Evolutionary conservation across 2,113 vertebrate genomes (phyloP).

Genomic region (Glaucomys volans): DNA sequence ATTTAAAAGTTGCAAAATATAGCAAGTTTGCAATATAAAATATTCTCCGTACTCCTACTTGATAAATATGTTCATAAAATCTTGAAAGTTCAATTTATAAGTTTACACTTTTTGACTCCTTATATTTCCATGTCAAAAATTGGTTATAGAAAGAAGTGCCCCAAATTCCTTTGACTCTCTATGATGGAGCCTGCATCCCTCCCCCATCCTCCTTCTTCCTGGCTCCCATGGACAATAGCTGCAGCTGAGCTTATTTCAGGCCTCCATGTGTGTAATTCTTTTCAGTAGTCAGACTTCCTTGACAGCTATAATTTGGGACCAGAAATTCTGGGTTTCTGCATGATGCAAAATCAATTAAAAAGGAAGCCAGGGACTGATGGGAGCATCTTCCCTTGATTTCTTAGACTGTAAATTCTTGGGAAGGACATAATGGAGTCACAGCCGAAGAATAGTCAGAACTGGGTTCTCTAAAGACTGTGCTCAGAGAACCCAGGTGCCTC

Average conservation of each 20-base stretch:
- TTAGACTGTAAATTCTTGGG: not conserved
- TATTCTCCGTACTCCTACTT: not conserved
- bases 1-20: slow-evolving; percentile 20
- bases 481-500: not conserved
- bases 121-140: not conserved
- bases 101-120: not conserved
- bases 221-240: not conserved
- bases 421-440: not conserved
- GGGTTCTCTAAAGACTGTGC: no score
- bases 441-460: not conserved
- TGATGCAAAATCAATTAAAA: not conserved
- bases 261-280: not conserved
- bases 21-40: not conserved
- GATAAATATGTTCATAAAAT: not conserved
- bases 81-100: not conserved
- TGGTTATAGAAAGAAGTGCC: not conserved
- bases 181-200: accelerated
- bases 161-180: not conserved
- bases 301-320: not conserved
- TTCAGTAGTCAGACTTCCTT: not conserved
- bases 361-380: not conserved
- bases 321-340: not conserved
- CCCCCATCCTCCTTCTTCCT: accelerated
- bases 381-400: not conserved
- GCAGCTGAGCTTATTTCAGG: not conserved